Evolutionary conservation across 2,113 vertebrate species (phyloP), one percentile per base, ranked within the genome.

Genomic region (Colistium nudipinnis): DNA sequence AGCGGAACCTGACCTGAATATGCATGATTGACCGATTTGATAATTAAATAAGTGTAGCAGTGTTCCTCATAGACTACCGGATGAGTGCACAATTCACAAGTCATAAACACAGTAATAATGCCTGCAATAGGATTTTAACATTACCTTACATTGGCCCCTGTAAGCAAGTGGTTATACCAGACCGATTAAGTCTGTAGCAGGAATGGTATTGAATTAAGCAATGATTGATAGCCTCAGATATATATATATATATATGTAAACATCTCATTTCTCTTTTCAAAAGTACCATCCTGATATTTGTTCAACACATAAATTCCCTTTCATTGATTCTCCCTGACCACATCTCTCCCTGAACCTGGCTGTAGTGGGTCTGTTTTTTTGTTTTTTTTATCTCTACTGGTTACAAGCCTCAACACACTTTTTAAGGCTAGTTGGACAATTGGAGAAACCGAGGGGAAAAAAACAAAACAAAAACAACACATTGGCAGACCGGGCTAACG

Each of bases 391-490:
- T n/a, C 75, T 62, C 20, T 31, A 47, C 6, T 22, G 24, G 41
- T 55, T 24, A 45, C 3, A 35, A 56, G 53, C 56, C 56, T 52
- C 27, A 60, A 71, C 3, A 36, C 14, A 70, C 56, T 63, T 74
- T 12, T 69, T 43, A 17, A 25, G 44, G 8, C n/a, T 66, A 49
- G 65, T 20, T 67, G 25, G 43, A 59, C 7, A 20, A 6, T 22
- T 11, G 24, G 7, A 12, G 6, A 17, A 59, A 49, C 33, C 33
- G n/a, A n/a, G n/a, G n/a, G n/a, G n/a, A n/a, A n/a, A n/a, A n/a
- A n/a, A n/a, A n/a, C n/a, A n/a, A n/a, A n/a, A n/a, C n/a, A n/a
- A 57, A 53, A 55, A 54, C 61, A 48, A 73, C 24, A 49, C 36
- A 20, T 51, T n/a, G 16, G n/a, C 44, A 62, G 59, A 27, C 12